Base-by-base conservation (phyloP, 2,888 invertebrate species). In the Erannis defoliaria region DNA sequence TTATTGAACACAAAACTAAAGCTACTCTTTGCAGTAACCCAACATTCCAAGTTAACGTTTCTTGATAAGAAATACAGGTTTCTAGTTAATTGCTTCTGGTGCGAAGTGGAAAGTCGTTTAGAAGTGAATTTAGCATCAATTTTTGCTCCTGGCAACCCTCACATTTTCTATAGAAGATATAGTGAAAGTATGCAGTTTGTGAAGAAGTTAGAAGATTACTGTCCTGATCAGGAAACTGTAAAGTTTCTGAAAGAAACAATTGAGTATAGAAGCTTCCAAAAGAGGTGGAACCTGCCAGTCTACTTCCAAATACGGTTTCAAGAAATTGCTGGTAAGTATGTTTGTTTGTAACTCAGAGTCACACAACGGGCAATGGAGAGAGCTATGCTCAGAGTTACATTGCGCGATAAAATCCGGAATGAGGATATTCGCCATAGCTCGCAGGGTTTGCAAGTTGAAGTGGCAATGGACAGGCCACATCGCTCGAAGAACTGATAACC, bases 291-390 rank as follows among this genome's bases (percentile, higher is more conserved):
- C 88, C 93, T 99, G 51, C 97, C 98, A 10, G 98, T 99, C n/a
- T 99, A 99, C 88, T 99, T 98, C 85, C 98, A 99, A 91, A 97
- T 98, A 71, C 94, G 98, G 70, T 98, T 98, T 90, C 98, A 98
- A 93, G 97, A 98, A 90, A 97, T 99, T 80, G 98, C 97, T 55
- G 96, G 96, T 71, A 90, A 64, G 54, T 35, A n/a, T n/a, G n/a
- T n/a, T n/a, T n/a, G n/a, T n/a, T n/a, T n/a, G n/a, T n/a, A n/a
- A n/a, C n/a, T n/a, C n/a, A n/a, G n/a, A n/a, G n/a, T n/a, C n/a
- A n/a, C n/a, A n/a, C n/a, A n/a, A n/a, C n/a, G n/a, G n/a, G n/a
- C n/a, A n/a, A n/a, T n/a, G n/a, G n/a, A n/a, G n/a, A n/a, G n/a
- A n/a, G n/a, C n/a, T n/a, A n/a, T n/a, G n/a, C n/a, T n/a, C n/a